A percentile compares a stretch with the other conserved stretches of the same genome.
phyloP scores from a whole-genome alignment of 2,797 vertebrate genomes.

The Salarias fasciatus region DNA sequence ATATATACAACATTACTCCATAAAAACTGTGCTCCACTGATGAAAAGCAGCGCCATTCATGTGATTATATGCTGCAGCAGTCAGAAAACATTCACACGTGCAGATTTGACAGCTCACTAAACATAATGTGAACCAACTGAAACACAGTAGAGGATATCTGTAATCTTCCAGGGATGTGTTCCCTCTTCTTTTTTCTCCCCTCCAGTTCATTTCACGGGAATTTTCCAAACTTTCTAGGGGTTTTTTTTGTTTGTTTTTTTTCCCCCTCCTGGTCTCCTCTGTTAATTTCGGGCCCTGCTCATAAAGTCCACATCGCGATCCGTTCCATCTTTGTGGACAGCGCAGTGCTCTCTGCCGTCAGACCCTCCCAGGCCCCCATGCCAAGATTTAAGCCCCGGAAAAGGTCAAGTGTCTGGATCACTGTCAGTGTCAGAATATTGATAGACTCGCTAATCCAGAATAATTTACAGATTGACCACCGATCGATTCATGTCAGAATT shows the following conservation, averaged over 20 bases:
- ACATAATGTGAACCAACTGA: slow-evolving; percentile 31
- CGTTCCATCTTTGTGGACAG: slow-evolving; percentile 48
- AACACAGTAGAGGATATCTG: slow-evolving; percentile 40
- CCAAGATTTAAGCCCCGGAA: slow-evolving; percentile 73
- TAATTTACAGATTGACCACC: slow-evolving; percentile 69
- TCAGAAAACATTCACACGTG: slow-evolving; percentile 39
- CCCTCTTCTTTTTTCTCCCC: slow-evolving; percentile 32
- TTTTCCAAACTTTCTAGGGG: slow-evolving; percentile 63
- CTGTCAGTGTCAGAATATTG: slow-evolving; percentile 76
- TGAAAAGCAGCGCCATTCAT: slow-evolving; percentile 35
- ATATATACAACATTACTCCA: no score
- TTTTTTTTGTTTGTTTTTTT: slow-evolving; percentile 17
- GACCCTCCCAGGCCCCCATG: slow-evolving; percentile 49
- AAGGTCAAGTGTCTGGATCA: slow-evolving; percentile 79
- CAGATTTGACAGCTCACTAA: slow-evolving; percentile 60
- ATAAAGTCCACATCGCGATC: slow-evolving; percentile 72
- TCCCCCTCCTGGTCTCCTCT: neutral
- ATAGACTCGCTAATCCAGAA: slow-evolving; percentile 71
- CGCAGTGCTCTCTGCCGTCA: slow-evolving; percentile 33
- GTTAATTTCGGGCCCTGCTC: slow-evolving; percentile 67
- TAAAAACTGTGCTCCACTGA: slow-evolving; percentile 16
- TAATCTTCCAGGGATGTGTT: slow-evolving; percentile 34
- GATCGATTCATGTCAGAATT: slow-evolving; percentile 52
- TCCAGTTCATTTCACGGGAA: slow-evolving; percentile 56
- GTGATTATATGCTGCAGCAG: slow-evolving; percentile 36